Base-by-base conservation (phyloP, 2,113 vertebrate species). In the Puffinus mauretanicus region DNA sequence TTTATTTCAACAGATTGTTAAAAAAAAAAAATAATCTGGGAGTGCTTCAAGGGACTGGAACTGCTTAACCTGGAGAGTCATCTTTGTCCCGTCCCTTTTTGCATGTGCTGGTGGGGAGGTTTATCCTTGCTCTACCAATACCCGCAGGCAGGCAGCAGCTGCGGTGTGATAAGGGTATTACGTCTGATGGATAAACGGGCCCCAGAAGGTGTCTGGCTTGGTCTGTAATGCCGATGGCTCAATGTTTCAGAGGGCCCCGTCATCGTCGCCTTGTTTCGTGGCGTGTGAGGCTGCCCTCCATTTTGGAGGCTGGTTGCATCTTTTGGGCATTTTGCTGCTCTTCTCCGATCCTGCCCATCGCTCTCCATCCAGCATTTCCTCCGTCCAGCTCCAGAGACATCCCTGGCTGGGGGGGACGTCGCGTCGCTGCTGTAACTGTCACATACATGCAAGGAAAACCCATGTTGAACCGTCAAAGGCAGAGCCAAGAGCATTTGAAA, bases 401-500 rank as follows among this genome's bases (percentile, higher is more conserved):
- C 76, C 34, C 60, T 65, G 90, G 75, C 96, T 84, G 86, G 58
- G 81, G 85, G 96, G 94, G 44, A 88, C 54, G 40, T 80, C 7
- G 32, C 54, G 88, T 65, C 21, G 6, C 80, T 82, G 93, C 92
- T 55, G 46, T 76, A 72, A 47, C 94, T 83, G 93, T 96, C 93
- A 60, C 46, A 54, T 9, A 54, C 15, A 32, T 32, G 93, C 81
- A 82, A 80, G 94, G 91, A 87, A 92, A 96, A n/a, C 81, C 94
- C 76, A 5, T n/a, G 88, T 54, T 54, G 94, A 88, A 55, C 90
- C 52, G 16, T 94, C 70, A 42, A 57, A 94, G 86, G 93, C 93
- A 96, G 94, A 91, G 95, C 80, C 93, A 34, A 16, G 72, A 94
- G 93, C 85, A 4, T 90, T 38, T 95, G 95, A 94, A 96, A 96